Conservation (phyloP, 2,888 invertebrate species). For the Ophion slaviceki region DNA sequence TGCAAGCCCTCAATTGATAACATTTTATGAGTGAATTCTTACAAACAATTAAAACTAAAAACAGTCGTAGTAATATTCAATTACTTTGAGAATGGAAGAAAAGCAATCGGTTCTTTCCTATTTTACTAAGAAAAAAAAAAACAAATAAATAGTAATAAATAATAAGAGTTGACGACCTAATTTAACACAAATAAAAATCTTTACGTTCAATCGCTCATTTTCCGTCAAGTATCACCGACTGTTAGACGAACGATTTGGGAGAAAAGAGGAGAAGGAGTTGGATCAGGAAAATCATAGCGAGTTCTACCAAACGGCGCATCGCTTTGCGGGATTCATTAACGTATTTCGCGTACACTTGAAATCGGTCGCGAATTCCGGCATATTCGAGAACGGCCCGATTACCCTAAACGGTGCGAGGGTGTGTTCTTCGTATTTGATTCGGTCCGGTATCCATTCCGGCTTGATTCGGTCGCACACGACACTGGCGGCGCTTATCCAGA, state of each 20-base stretch:
- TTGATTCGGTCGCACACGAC: background rate
- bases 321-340: background rate
- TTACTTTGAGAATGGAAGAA: too few species aligned
- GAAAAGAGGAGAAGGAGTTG: background rate
- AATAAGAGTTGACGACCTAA: too few species aligned
- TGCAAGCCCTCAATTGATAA: too few species aligned
- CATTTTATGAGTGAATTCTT: too few species aligned
- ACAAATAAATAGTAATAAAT: too few species aligned
- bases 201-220: too few species aligned
- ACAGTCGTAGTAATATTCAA: too few species aligned
- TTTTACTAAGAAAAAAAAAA: too few species aligned
- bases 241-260: background rate
- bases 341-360: background rate
- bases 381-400: conserved; percentile 7
- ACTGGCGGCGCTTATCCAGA: conserved; percentile 24
- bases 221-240: too few species aligned
- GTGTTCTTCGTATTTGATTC: background rate
- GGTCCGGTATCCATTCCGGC: background rate
- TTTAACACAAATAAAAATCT: too few species aligned
- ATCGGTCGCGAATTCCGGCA: background rate
- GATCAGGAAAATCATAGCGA: background rate
- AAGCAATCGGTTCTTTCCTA: too few species aligned
- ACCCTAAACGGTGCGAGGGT: background rate
- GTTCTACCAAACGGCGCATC: background rate
- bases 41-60: too few species aligned